These are phyloP conservation scores for Hemistola chrysoprasaria DNA, from an alignment of 2,888 invertebrate species.

Conservation along the genomic window DNA sequence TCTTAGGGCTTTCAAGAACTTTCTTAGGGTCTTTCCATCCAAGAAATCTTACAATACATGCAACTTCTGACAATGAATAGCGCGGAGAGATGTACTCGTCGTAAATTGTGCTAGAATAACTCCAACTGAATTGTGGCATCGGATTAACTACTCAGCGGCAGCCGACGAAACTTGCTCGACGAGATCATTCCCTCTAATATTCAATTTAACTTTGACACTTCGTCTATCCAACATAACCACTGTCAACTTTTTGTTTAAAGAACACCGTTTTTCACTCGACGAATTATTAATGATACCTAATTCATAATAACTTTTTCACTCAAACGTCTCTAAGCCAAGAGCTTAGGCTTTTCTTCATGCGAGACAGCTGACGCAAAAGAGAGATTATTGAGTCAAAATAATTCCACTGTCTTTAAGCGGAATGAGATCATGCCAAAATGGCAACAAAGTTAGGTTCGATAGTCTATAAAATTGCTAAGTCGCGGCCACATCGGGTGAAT, in stretches of 20 bases:
- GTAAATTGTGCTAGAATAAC: slow-evolving; percentile 68
- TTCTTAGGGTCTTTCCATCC: not conserved
- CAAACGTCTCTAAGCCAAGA: too few species aligned
- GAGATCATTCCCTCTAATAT: slow-evolving; percentile 79
- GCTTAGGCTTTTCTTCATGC: too few species aligned
- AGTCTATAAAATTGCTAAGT: slow-evolving; percentile 60
- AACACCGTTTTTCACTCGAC: slow-evolving; percentile 49
- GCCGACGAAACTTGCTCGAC: slow-evolving; percentile 61
- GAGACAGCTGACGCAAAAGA: too few species aligned
- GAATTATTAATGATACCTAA: slow-evolving; percentile 43
- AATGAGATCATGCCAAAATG: slow-evolving; percentile 14
- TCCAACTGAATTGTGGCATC: slow-evolving; percentile 72
- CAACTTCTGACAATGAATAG: slow-evolving; percentile 57
- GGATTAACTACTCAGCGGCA: slow-evolving; percentile 77
- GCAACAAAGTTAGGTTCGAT: slow-evolving; percentile 40
- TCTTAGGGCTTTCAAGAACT: too few species aligned
- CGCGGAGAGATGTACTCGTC: slow-evolving; percentile 46
- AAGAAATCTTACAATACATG: slow-evolving; percentile 32
- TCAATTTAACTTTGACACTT: slow-evolving; percentile 83
- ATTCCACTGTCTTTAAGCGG: too few species aligned
- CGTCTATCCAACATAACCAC: slow-evolving; percentile 68
- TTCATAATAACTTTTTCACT: too few species aligned
- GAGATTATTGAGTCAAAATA: too few species aligned
- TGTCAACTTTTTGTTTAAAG: slow-evolving; percentile 66
- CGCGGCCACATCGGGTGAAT: slow-evolving; percentile 52